Evolutionary conservation across 2,797 vertebrate species (phyloP), one percentile per base, ranked within the genome.

Genomic region (Anolis apletophallus): DNA sequence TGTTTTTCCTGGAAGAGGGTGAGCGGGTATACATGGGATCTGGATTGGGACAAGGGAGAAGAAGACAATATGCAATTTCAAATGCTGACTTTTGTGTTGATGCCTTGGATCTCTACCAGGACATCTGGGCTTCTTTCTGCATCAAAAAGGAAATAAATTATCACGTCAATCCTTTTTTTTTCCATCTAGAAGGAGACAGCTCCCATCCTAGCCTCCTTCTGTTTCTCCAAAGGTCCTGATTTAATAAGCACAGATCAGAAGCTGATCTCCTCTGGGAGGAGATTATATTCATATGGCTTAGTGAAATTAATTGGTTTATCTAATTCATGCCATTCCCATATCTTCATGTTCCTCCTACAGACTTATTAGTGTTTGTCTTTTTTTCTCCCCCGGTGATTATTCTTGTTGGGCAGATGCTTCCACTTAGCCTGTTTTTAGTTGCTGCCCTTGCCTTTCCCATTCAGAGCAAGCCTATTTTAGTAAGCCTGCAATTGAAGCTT

Each of bases 221-320:
- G 73, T 69, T 89, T 89, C 77, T 91, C 73, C 81, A 84, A 80
- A 87, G 79, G 67, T 55, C 88, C 26, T 87, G 85, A 61, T 67
- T 77, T 85, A 82, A 80, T 46, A 73, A 21, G 0, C 3, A 17
- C 75, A 57, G 64, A 84, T 50, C 71, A 88, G 83, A 91, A 83
- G 17, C 74, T 12, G 0, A 0, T 50, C 80, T 90, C 83, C 64
- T 84, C 80, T 52, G 77, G 81, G 84, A 89, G 79, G 67, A 85
- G 83, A 80, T 91, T 77, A 83, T 1, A 0, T 84, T 89, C 1
- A 0, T 6, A 85, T 85, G 34, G n/a, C 1, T 71, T n/a, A 11
- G 2, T 26, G 8, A 61, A 83, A 91, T 46, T 26, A 59, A 0
- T 85, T 0, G 21, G 8, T 88, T 89, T 85, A 69, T 87, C 69